These are phyloP conservation scores for Chaitophorus viminalis DNA, from an alignment of 2,888 invertebrate genomes.

Conservation along the genomic window DNA sequence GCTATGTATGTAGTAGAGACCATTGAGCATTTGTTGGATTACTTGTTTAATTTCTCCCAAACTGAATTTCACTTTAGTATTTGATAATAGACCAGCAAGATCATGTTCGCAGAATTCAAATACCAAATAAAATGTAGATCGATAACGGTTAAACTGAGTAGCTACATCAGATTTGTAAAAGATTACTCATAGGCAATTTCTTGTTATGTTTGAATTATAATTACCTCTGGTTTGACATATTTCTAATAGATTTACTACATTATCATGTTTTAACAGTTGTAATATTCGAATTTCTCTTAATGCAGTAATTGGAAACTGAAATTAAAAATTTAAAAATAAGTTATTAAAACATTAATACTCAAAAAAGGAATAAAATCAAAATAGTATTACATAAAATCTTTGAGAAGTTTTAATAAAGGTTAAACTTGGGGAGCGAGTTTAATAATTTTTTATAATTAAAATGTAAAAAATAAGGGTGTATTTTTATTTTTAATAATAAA, in stretches of 20 bases:
- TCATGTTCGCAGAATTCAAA: slow-evolving; percentile 99
- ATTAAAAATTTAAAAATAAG: slow-evolving; percentile 65
- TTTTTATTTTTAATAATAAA: too few relatives aligned
- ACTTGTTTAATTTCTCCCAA: slow-evolving; percentile 97
- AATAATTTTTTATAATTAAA: too few relatives aligned
- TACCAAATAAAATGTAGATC: slow-evolving; percentile 92
- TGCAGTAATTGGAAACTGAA: slow-evolving; percentile 96
- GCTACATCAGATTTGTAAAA: slow-evolving; percentile 67
- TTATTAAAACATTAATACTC: neutral
- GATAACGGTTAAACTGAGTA: slow-evolving; percentile 77
- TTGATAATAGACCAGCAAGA: slow-evolving; percentile 93
- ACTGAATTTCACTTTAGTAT: slow-evolving; percentile 94
- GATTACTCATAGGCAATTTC: neutral
- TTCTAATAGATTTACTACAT: slow-evolving; percentile 96
- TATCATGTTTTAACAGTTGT: slow-evolving; percentile 93
- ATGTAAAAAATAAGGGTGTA: too few relatives aligned
- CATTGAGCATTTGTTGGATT: slow-evolving; percentile 85
- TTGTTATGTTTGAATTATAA: slow-evolving; percentile 60
- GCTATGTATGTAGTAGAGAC: slow-evolving; percentile 95
- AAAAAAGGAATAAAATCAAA: too few relatives aligned
- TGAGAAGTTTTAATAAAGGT: too few relatives aligned
- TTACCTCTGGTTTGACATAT: slow-evolving; percentile 93
- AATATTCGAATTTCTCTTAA: slow-evolving; percentile 95
- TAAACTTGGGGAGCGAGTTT: too few relatives aligned
- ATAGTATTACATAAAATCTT: too few relatives aligned